Evolutionary conservation across 2,797 vertebrate genomes (phyloP).

Genomic region (Acrossocheilus wenchowensis): DNA sequence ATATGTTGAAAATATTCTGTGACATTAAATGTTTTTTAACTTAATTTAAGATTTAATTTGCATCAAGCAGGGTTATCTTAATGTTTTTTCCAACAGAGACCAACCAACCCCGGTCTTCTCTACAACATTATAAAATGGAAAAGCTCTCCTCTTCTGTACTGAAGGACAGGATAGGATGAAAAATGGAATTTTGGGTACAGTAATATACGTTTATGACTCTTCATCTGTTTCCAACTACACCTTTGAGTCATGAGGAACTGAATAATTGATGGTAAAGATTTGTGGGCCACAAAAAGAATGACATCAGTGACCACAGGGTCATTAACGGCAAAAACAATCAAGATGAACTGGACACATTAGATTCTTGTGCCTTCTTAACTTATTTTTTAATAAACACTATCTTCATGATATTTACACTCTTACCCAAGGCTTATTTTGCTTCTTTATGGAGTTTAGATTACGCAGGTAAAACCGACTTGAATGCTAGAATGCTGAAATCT

Average conservation of each 20-base stretch:
- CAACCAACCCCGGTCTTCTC: too few species aligned
- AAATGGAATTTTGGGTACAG: neutral
- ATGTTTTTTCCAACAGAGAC: neutral
- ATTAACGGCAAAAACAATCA: slow-evolving; percentile 18
- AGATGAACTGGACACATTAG: neutral
- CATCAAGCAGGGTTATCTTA: neutral
- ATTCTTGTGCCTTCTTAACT: neutral
- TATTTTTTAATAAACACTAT: neutral
- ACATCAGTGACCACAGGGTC: slow-evolving; percentile 23
- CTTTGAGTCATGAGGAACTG: slow-evolving; percentile 12
- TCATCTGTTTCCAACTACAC: slow-evolving; percentile 19
- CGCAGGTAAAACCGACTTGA: neutral
- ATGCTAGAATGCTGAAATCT: slow-evolving; percentile 1
- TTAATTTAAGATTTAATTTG: neutral
- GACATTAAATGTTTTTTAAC: neutral
- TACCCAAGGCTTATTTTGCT: neutral
- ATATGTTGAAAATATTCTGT: neutral
- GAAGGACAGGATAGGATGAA: neutral
- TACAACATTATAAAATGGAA: too few species aligned
- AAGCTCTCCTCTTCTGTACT: slow-evolving; percentile 2
- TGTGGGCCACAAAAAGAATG: slow-evolving; percentile 31
- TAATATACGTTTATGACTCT: slow-evolving; percentile 22
- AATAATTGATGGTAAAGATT: slow-evolving; percentile 44
- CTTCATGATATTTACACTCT: neutral
- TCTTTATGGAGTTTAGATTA: neutral